phyloP scores from a whole-genome alignment of 2,797 vertebrate genomes.

The Anomalospiza imberbis region DNA sequence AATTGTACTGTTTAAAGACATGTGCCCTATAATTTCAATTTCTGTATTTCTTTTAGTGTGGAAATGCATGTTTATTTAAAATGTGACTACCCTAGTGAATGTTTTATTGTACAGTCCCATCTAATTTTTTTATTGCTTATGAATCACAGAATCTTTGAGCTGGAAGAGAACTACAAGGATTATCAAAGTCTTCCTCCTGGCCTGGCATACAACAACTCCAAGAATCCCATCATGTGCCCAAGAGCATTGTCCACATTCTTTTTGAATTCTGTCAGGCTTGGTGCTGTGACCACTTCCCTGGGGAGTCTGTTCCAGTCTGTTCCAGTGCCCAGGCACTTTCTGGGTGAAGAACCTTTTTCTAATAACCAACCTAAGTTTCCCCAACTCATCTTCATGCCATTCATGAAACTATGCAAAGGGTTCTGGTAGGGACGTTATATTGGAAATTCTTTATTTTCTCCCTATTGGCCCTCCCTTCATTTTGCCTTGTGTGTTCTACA shows the following conservation, averaged over 20 bases:
- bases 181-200: neutral
- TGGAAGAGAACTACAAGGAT: neutral
- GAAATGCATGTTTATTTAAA: neutral
- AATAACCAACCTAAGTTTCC: neutral
- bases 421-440: neutral
- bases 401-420: neutral
- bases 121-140: neutral
- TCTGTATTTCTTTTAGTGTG: neutral
- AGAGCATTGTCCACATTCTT: neutral
- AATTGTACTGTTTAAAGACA: neutral
- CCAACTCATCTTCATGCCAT: neutral
- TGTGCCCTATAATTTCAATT: neutral
- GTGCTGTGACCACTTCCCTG: neutral
- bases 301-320: neutral
- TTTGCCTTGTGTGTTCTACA: neutral
- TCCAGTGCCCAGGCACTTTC: fast-evolving
- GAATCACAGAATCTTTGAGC: neutral
- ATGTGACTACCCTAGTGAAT: neutral
- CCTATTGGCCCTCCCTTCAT: neutral
- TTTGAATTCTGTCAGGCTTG: neutral
- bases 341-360: neutral
- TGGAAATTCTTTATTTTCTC: neutral
- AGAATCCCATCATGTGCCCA: neutral
- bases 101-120: neutral
- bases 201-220: neutral